These are phyloP conservation scores for Hoplias malabaricus DNA, from an alignment of 2,113 vertebrate species.

Conservation along the genomic window DNA sequence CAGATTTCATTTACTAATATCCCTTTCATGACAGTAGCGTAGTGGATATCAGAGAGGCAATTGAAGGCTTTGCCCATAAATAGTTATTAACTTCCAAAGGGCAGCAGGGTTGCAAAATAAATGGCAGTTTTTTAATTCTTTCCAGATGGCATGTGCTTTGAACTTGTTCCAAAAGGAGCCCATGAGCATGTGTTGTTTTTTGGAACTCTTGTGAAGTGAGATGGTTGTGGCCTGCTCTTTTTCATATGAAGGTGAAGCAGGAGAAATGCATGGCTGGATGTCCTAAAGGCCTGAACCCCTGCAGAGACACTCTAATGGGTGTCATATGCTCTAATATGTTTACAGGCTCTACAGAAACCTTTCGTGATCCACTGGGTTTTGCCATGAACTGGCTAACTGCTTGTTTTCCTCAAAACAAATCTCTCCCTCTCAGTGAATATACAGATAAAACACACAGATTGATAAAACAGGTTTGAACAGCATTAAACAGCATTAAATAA, in stretches of 20 bases:
- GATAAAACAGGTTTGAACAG: neutral
- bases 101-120: conserved; percentile 48
- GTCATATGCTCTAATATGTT: conserved; percentile 48
- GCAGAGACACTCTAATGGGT: conserved; percentile 42
- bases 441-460: neutral
- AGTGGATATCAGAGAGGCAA: conserved; percentile 40
- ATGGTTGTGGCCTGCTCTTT: conserved; percentile 44
- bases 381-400: neutral
- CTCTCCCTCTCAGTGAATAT: neutral
- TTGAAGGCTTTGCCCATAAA: conserved; percentile 44
- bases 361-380: conserved; percentile 1
- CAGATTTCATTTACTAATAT: conserved; percentile 38
- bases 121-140: conserved; percentile 46
- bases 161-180: conserved; percentile 45
- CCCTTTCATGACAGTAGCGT: conserved; percentile 20
- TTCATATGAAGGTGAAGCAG: conserved; percentile 45
- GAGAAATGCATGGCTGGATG: conserved; percentile 40
- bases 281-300: conserved; percentile 45
- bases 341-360: conserved; percentile 12
- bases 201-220: conserved; percentile 47
- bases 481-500: no score
- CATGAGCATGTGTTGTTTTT: conserved; percentile 42
- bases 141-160: conserved; percentile 51
- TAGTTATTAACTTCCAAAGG: conserved; percentile 50
- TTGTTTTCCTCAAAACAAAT: neutral